Evolutionary conservation across 2,797 vertebrate genomes (phyloP), one percentile per base, ranked within the genome.

Genomic region (Heliangelus exortis): DNA sequence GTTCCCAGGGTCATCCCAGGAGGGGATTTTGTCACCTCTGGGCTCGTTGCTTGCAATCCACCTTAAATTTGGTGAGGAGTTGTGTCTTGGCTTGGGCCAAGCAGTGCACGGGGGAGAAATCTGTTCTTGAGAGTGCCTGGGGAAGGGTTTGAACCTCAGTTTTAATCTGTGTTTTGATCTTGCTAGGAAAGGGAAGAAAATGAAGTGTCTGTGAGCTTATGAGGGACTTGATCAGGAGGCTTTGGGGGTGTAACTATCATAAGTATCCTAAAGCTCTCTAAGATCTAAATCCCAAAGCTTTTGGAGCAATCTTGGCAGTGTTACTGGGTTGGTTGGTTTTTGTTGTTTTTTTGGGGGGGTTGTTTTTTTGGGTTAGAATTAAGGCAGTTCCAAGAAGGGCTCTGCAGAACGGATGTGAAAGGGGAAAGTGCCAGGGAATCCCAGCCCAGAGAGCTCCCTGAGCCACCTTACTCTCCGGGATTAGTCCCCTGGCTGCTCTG

Each of bases 21-120:
- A 8, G 50, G 48, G 50, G 2, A 19, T 25, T 6, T 10, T 41
- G 18, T n/a, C 33, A 2, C 17, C 39, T 54, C 47, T 25, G 8
- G 39, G 53, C 68, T 45, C 2, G 0, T 31, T 2, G 2, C 20
- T 1, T 4, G 2, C n/a, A 15, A 0, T 20, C 23, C 4, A 1
- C 4, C 1, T 22, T 12, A 7, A 10, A 4, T 55, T 34, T 17
- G 12, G 23, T 13, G 25, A 25, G 48, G 12, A 50, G 25, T 47
- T 10, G 18, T 47, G 47, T 21, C 47, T 21, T 21, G 21, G 47
- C 47, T 47, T 47, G 19, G 47, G 25, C 23, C 13, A 3, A 74
- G 29, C 31, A 2, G 14, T 0, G 29, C 12, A 11, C 0, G 1
- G 71, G 21, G 48, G 33, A 23, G 34, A 29, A 19, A 36, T 26